Base-by-base conservation (phyloP, 2,113 vertebrate genomes). In the Phoenicopterus ruber region DNA sequence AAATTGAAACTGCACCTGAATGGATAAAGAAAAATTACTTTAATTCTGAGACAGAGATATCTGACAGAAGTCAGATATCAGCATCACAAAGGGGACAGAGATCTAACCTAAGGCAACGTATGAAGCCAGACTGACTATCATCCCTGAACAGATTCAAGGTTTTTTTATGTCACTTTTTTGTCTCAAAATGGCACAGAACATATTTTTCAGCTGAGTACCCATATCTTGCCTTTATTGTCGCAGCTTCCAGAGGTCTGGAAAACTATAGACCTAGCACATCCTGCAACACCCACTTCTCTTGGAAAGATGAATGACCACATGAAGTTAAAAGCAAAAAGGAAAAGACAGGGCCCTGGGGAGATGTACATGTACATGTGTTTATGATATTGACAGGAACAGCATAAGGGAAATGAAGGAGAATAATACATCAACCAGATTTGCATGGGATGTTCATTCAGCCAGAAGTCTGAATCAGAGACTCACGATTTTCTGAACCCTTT, bases 1-100 rank as follows among this genome's bases (percentile, higher is more conserved):
- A 63, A 99, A 99, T 97, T 99, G 99, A 95, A 99, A 99, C 97
- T 99, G 99, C 61, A 99, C 99, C 99, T 99, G 96, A 28, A 65
- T 0, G 9, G 16, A 47, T 44, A 84, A 7, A 52, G 10, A 9
- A 16, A 36, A 36, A 1, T 2, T 3, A 2, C n/a, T 31, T 54
- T 2, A 71, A 24, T 34, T 63, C n/a, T n/a, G n/a, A n/a, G n/a
- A n/a, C n/a, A n/a, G n/a, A n/a, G n/a, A n/a, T n/a, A n/a, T n/a
- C 59, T 58, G 16, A n/a, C n/a, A 49, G 8, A 36, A 86, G 11
- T 20, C 86, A 61, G 2, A 1, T 1, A 26, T 0, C 55, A 69
- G 50, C 17, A 70, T 50, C 49, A n/a, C 17, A 57, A n/a, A 47
- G 17, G 24, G 26, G 17, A 57, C 3, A 59, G 38, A 63, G 36